Base-by-base conservation (phyloP, 1,140 invertebrate species). In the Cherax destructor region DNA sequence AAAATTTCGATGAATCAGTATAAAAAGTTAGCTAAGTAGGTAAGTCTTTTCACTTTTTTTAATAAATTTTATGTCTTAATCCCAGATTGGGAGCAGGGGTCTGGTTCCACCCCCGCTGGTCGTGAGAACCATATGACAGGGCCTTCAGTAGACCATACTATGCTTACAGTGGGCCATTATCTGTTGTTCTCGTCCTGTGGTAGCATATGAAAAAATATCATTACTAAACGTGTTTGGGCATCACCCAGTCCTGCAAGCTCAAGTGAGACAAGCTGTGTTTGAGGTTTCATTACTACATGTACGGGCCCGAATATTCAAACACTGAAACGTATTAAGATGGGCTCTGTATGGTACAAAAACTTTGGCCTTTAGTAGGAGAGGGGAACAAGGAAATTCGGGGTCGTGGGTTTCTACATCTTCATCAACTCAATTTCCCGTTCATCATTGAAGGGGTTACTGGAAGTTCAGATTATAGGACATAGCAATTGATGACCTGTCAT, bases 321-420 rank as follows among this genome's bases (percentile, higher is more conserved):
- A 47, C 77, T 91, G 11, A n/a, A 91, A 91, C 56, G 78, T 91
- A 13, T 91, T 77, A 6, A 80, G 76, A 56, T 69, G 65, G 21
- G n/a, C 86, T 18, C 21, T 47, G n/a, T 49, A 91, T 81, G 83
- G 83, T 21, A 49, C 79, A 21, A 91, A 86, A 59, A 79, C 13
- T 41, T 77, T 91, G 7, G 61, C 76, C 69, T 91, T 91, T 59
- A 86, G 52, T 6, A 86, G 90, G 41, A 52, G 5, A 11, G 90
- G 90, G n/a, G 78, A 91, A n/a, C 90, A 91, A 91, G 90, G 90
- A 21, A 91, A 76, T 91, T 86, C 79, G 90, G 90, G 90, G 86
- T 52, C 90, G 90, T 83, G 61, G 65, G 24, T 86, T 41, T 52
- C 85, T 6, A 52, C 90, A 30, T 7, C 76, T 50, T 10, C 41